A percentile compares a stretch with the other conserved stretches of the same genome.
phyloP scores from a whole-genome alignment of 2,888 invertebrate genomes.

The Apamea crenata region DNA sequence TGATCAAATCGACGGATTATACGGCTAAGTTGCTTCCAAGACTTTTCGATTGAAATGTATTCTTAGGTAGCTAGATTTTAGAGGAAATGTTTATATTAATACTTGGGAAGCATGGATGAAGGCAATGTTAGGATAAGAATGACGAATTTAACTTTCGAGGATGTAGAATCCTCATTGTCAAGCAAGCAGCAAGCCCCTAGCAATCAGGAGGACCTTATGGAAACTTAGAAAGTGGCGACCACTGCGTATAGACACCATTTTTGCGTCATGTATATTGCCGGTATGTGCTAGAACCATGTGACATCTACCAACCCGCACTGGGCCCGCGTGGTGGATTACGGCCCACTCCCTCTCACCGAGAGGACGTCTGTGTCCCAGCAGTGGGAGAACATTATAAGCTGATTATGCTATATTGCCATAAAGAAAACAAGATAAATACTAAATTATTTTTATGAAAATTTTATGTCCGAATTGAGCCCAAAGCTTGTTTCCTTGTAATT shows the following conservation, averaged over 20 bases:
- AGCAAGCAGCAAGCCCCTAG: no score
- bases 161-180: not conserved
- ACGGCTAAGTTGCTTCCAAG: constrained; percentile 31
- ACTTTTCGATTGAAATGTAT: constrained; percentile 9
- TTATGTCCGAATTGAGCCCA: not conserved
- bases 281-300: no score
- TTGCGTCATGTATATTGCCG: no score
- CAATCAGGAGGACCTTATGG: not conserved
- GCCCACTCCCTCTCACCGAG: no score
- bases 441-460: not conserved
- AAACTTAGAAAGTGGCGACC: not conserved
- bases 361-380: no score
- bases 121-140: not conserved
- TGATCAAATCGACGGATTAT: constrained; percentile 52
- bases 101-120: no score
- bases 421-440: not conserved
- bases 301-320: no score
- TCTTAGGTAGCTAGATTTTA: not conserved
- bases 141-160: not conserved
- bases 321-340: no score
- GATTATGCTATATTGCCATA: not conserved
- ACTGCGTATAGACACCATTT: no score
- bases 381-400: no score
- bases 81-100: not conserved
- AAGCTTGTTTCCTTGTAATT: not conserved